These are phyloP conservation scores for Heliconius hermathena DNA, from an alignment of 1,140 invertebrate species.

Conservation along the genomic window DNA sequence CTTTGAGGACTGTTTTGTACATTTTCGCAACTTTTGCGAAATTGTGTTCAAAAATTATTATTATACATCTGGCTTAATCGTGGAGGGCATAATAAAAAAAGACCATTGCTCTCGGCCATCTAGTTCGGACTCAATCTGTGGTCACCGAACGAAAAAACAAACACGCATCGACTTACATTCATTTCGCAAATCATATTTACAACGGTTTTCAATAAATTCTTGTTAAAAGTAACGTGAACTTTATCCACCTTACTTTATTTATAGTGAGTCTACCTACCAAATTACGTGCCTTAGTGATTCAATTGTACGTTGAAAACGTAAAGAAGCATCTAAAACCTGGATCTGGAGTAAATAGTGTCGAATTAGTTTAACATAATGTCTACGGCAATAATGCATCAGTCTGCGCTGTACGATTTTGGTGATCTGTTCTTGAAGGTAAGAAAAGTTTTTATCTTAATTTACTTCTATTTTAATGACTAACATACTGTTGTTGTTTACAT, in stretches of 20 bases:
- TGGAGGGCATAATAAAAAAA: conserved; percentile 65
- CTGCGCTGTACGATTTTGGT: conserved; percentile 81
- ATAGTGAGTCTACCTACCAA: conserved; percentile 67
- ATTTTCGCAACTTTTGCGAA: conserved; percentile 79
- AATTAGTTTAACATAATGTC: conserved; percentile 77
- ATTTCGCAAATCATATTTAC: conserved; percentile 56
- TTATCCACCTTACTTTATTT: conserved; percentile 67
- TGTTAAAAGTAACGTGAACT: conserved; percentile 66
- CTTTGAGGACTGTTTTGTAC: conserved; percentile 80
- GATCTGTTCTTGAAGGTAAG: conserved; percentile 81
- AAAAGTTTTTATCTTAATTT: neutral
- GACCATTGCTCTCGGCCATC: conserved; percentile 66
- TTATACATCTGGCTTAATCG: conserved; percentile 62
- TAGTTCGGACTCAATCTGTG: conserved; percentile 75
- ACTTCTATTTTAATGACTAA: neutral
- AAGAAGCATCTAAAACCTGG: conserved; percentile 64
- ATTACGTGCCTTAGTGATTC: conserved; percentile 69
- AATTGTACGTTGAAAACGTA: conserved; percentile 60
- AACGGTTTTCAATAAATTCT: conserved; percentile 68
- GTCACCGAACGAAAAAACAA: conserved; percentile 76
- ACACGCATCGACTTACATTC: conserved; percentile 68
- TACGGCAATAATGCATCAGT: conserved; percentile 82
- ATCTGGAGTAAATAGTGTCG: conserved; percentile 65
- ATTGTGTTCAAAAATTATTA: conserved; percentile 74
- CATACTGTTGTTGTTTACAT: neutral